Evolutionary conservation across 2,888 invertebrate species (phyloP), one percentile per base, ranked within the genome.

Genomic region (Thera obeliscata): DNA sequence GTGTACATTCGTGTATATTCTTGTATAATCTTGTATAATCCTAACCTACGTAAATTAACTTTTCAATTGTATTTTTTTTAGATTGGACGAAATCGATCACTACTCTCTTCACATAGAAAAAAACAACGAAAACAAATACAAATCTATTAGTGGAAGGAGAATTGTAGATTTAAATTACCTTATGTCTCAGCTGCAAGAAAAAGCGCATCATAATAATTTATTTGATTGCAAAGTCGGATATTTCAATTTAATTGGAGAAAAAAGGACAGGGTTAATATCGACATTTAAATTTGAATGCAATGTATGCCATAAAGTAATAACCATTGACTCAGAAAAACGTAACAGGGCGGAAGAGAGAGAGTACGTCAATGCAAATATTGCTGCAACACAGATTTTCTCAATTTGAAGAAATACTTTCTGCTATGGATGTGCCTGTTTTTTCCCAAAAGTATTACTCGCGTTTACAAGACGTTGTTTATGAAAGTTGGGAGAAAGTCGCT

Each of bases 401-500:
- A 35, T 54, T 54, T 12, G 52, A 54, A 35, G 52, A 54, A 8
- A 8, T 54, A 54, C 8, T 33, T 54, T 54, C 52, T 35, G 52
- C 52, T 33, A 54, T 54, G 52, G 52, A 54, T 54, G 35, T 54
- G 7, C 52, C 52, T 7, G 52, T 54, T 8, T 54, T 50, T 22
- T 22, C 22, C 0, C 7, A 3, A 50, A 50, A 12, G 4, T 50
- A 12, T 7, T 50, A 50, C 5, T 2, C 50, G 7, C 12, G 7
- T 22, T 22, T 50, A 50, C 22, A 50, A 22, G 50, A 50, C 22
- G 22, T 22, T 22, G 50, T 50, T 22, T 50, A 22, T 50, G 50
- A 50, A 12, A 50, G 22, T 1, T 50, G 50, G 50, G 22, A 50
- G 7, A 50, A 50, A 22, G 7, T 22, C 4, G 12, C 50, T 4